Evolutionary conservation across 2,888 invertebrate species (phyloP), one percentile per base, ranked within the genome.

Genomic region (Lepidochrysops patricia): DNA sequence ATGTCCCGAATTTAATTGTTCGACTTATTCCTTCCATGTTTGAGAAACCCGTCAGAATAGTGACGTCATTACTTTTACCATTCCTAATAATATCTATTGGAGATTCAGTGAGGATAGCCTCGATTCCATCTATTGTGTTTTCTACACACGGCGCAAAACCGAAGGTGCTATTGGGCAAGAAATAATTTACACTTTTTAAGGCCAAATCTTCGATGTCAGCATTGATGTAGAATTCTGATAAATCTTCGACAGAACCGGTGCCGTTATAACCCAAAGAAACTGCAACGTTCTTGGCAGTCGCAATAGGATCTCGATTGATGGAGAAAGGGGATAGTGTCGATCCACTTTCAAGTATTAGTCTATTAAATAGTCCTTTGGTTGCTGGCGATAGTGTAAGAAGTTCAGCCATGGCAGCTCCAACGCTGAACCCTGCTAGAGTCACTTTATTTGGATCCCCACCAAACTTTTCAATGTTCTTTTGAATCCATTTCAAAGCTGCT

Each of bases 381-480:
- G 77, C 69, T 68, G 80, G 77, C 0, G 85, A 81, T 1, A 88
- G 58, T 0, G 77, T 73, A 13, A 86, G 67, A 2, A 89, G 54
- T 60, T 88, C 87, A 6, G 85, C 87, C 77, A 88, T 77, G 1
- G 92, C 84, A 0, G 94, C 94, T 5, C 95, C 95, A 4, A 96
- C 93, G 61, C 94, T 94, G 72, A 95, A 95, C 0, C 97, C 97
- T 72, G 95, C 92, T 1, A 97, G 76, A 0, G 96, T 97, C 0
- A 97, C 91, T 70, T 92, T 92, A 32, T 91, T 90, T 0, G 93
- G 92, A 82, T 97, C 94, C 6, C 97, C 97, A 15, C 96, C 95
- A 75, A 97, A 97, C 58, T 91, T 90, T 13, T 68, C 84, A 5
- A 96, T 94, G 74, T 97, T 94, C 64, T 93, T 92, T 63, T 92